These are phyloP conservation scores for Lithophane semibrunnea DNA, from an alignment of 2,888 invertebrate species.

Conservation along the genomic window DNA sequence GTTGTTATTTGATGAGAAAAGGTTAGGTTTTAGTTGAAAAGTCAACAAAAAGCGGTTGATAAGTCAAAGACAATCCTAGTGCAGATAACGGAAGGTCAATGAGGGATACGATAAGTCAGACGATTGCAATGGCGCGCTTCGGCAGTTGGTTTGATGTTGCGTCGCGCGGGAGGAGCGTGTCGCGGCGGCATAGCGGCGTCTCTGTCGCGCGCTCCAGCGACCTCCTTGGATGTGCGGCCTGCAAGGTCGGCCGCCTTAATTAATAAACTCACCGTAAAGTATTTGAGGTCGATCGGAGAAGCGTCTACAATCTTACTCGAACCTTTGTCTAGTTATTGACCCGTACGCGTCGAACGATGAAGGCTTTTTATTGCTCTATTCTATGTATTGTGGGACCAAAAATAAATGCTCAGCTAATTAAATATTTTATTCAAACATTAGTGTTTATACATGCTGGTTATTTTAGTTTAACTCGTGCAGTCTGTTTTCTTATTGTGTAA, in stretches of 20 bases:
- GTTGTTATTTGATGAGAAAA: slow-evolving; percentile 30
- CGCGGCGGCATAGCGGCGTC: slow-evolving; percentile 71
- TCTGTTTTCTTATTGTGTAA: slow-evolving; percentile 60
- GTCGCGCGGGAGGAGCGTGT: slow-evolving; percentile 63
- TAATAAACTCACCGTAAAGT: slow-evolving; percentile 90
- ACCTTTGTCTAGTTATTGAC: slow-evolving; percentile 90
- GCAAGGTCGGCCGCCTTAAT: slow-evolving; percentile 90
- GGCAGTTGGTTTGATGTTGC: slow-evolving; percentile 76
- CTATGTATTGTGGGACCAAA: slow-evolving; percentile 58
- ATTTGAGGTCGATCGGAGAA: slow-evolving; percentile 89
- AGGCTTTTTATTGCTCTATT: slow-evolving; percentile 80
- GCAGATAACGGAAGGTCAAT: slow-evolving; percentile 90
- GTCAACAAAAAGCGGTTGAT: slow-evolving; percentile 64
- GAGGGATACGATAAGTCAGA: slow-evolving; percentile 86
- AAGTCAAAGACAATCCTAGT: slow-evolving; percentile 80
- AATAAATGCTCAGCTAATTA: slow-evolving; percentile 60
- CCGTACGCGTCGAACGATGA: slow-evolving; percentile 79
- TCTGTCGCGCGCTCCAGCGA: slow-evolving; percentile 82
- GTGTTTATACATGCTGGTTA: slow-evolving; percentile 39
- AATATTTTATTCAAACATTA: slow-evolving; percentile 56
- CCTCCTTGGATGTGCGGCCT: slow-evolving; percentile 90
- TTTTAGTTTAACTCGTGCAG: slow-evolving; percentile 35
- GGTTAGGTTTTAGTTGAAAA: slow-evolving; percentile 32
- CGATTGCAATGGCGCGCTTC: slow-evolving; percentile 81
- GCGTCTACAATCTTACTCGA: slow-evolving; percentile 87